Evolutionary conservation across 1,140 invertebrate genomes (phyloP), one percentile per base, ranked within the genome.

Genomic region (Drosophila seguyi): DNA sequence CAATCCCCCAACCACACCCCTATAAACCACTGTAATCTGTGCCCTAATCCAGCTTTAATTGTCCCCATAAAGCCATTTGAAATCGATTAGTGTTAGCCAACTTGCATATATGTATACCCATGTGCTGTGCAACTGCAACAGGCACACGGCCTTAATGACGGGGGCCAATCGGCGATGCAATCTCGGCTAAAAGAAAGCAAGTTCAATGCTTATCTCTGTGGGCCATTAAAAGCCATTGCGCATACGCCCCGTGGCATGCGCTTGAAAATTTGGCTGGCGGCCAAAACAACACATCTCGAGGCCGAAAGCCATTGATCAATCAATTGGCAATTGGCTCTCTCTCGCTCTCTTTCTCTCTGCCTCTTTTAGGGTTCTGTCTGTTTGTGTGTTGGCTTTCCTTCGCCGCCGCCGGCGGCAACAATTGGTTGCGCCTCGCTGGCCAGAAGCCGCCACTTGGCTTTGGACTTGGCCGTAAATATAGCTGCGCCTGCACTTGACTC

Each of bases 301-400:
- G 55, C 76, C 66, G 44, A 79, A 79, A 87, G 76, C 57, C 79
- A 79, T 61, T 80, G 82, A 88, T 88, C 84, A 88, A 88, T 88
- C 84, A 88, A 84, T 77, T 77, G 55, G 31, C 44, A 60, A 25
- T 36, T 59, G 38, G n/a, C 45, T 31, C 41, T 18, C 38, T 44
- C 18, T 38, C 22, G 31, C 25, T 38, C 22, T 16, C 11, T 50
- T 13, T 10, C 41, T 14, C 16, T 13, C 18, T 14, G 1, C 6
- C 16, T 13, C 18, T 14, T 1, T 10, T n/a, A n/a, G 62, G 18
- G 34, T 39, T 56, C 52, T n/a, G 36, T 29, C 27, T 58, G n/a
- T 45, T 47, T 42, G 44, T 20, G 45, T n/a, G 20, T 29, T 34
- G 44, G 31, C 45, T 61, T 50, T 61, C 55, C 38, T 20, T 39